These are phyloP conservation scores for Trachelus tabidus DNA, from an alignment of 2,888 invertebrate species.

Conservation along the genomic window DNA sequence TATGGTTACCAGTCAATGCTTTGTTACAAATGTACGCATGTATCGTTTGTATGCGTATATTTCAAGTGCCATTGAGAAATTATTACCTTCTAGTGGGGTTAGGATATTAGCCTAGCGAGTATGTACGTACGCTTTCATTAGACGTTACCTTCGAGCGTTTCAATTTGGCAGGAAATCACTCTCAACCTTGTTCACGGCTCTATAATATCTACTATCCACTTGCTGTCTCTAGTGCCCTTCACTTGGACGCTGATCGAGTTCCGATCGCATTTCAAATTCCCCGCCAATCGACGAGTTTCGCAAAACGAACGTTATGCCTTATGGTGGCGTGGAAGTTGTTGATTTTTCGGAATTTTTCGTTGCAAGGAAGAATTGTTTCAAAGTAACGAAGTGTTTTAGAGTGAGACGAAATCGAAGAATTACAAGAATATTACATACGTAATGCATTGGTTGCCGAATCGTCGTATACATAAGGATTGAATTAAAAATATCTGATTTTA, in stretches of 20 bases:
- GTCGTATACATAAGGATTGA: background rate
- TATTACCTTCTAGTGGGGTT: slow-evolving; percentile 61
- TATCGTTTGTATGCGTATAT: slow-evolving; percentile 31
- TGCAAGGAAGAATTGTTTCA: background rate
- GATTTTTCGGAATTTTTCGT: background rate
- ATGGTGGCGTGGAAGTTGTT: background rate
- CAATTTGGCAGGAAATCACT: slow-evolving; percentile 62
- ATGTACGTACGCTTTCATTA: slow-evolving; percentile 62
- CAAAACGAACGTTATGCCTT: background rate
- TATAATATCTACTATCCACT: slow-evolving; percentile 60
- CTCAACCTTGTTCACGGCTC: slow-evolving; percentile 60
- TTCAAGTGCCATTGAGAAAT: slow-evolving; percentile 61
- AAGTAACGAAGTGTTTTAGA: background rate
- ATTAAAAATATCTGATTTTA: background rate
- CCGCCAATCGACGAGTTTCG: background rate
- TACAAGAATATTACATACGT: background rate
- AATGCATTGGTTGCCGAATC: background rate
- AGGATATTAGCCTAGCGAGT: slow-evolving; percentile 49
- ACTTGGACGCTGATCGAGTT: slow-evolving; percentile 58
- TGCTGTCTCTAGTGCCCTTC: slow-evolving; percentile 57
- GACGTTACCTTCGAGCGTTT: slow-evolving; percentile 64
- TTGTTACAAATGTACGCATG: slow-evolving; percentile 41
- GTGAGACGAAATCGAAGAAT: background rate
- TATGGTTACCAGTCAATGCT: slow-evolving; percentile 11
- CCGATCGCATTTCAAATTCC: slow-evolving; percentile 62